These are phyloP conservation scores for Melieria crassipennis DNA, from an alignment of 2,888 invertebrate species.

Conservation along the genomic window DNA sequence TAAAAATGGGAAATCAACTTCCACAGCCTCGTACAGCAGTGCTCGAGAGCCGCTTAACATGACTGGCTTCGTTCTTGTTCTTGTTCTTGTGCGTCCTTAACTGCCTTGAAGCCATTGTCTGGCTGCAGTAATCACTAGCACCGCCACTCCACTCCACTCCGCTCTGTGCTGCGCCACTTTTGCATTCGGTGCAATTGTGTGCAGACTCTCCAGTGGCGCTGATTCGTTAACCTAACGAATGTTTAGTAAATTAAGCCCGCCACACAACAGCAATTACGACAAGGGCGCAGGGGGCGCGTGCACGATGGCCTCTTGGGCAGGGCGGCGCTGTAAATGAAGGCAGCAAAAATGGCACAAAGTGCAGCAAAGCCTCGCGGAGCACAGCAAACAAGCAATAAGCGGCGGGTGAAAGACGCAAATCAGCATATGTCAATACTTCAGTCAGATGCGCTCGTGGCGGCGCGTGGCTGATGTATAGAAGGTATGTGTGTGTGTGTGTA, in stretches of 20 bases:
- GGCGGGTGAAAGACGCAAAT: constrained; percentile 18
- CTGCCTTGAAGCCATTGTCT: not conserved
- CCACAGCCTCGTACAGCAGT: too few species aligned
- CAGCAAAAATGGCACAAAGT: constrained; percentile 11
- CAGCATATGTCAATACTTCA: constrained; percentile 36
- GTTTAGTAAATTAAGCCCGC: constrained; percentile 32
- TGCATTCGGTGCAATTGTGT: not conserved
- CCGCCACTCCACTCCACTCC: not conserved
- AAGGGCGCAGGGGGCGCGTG: constrained; percentile 10
- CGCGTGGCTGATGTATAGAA: constrained; percentile 11
- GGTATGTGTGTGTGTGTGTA: constrained; percentile 21
- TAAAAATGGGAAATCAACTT: too few species aligned
- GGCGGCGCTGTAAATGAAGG: not conserved
- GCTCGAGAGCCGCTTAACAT: too few species aligned
- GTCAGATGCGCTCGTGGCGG: constrained; percentile 1
- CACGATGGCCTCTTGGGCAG: constrained; percentile 13
- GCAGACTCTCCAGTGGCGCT: not conserved
- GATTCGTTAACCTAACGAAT: constrained; percentile 32
- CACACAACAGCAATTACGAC: constrained; percentile 13
- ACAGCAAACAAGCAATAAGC: not conserved
- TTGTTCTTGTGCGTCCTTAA: not conserved
- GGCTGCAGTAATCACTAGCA: not conserved
- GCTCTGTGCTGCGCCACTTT: not conserved
- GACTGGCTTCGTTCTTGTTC: not conserved
- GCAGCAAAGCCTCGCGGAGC: not conserved